Evolutionary conservation across 2,888 invertebrate species (phyloP).

Genomic region (Pheosia tremula): DNA sequence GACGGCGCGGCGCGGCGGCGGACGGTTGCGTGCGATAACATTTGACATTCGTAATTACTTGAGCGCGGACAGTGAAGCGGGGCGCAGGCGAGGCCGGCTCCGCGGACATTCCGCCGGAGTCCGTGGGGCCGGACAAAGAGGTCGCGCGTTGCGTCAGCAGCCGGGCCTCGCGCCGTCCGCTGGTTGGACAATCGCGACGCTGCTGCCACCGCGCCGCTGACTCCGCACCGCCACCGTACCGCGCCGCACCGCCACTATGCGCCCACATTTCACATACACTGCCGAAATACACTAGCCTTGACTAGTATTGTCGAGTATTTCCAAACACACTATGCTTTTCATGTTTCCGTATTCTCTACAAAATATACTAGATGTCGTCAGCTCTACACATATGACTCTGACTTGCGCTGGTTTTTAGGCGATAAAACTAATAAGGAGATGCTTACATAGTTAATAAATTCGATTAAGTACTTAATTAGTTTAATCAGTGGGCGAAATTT

Average conservation of each 20-base stretch:
- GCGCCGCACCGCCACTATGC: conserved; percentile 39
- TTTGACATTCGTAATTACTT: conserved; percentile 84
- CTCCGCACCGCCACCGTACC: conserved; percentile 38
- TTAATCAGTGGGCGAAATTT: conserved; percentile 32
- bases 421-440: conserved; percentile 23
- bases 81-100: conserved; percentile 62
- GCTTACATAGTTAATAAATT: conserved; percentile 13
- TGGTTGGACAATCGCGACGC: conserved; percentile 46
- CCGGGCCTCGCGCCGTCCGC: conserved; percentile 43
- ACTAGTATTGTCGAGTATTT: conserved; percentile 65
- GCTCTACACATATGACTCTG: conserved; percentile 13
- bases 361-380: conserved; percentile 35
- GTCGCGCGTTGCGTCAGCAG: conserved; percentile 80
- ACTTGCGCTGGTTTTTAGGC: conserved; percentile 12
- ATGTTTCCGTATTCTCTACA: conserved; percentile 56
- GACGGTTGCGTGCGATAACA: conserved; percentile 84
- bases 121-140: conserved; percentile 79
- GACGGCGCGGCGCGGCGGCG: conserved; percentile 79
- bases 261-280: conserved; percentile 65
- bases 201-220: conserved; percentile 37
- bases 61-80: conserved; percentile 65
- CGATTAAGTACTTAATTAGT: conserved; percentile 35
- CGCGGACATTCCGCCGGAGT: conserved; percentile 68
- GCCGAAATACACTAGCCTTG: conserved; percentile 73
- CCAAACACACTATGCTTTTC: conserved; percentile 49